Evolutionary conservation across 2,888 invertebrate genomes (phyloP).

Genomic region (Caenorhabditis afra): DNA sequence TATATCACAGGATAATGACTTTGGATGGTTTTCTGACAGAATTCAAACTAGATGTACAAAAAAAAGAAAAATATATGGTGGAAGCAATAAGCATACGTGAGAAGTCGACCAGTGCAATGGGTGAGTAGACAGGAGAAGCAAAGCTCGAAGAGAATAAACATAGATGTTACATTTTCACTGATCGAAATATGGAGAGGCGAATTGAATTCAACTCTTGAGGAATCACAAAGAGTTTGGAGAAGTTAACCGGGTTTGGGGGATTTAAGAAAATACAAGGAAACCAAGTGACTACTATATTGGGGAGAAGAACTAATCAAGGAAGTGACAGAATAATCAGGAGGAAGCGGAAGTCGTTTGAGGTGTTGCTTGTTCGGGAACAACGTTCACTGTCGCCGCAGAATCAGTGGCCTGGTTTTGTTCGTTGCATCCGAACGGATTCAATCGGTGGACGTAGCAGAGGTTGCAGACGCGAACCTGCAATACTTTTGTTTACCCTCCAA

Average conservation of each 20-base stretch:
- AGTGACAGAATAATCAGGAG: too few relatives aligned
- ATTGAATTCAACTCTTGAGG: neutral
- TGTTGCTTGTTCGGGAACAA: conserved; percentile 1
- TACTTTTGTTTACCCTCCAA: neutral
- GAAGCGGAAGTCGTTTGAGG: conserved; percentile 44
- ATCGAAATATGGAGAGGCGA: too few relatives aligned
- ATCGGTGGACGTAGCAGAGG: conserved; percentile 78
- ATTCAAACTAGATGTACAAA: conserved; percentile 20
- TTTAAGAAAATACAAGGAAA: conserved; percentile 8
- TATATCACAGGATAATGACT: conserved; percentile 35
- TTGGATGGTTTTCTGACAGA: conserved; percentile 13
- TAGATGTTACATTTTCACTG: neutral
- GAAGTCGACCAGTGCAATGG: conserved; percentile 28
- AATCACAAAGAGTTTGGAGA: conserved; percentile 22
- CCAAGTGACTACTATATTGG: too few relatives aligned
- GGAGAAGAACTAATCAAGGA: too few relatives aligned
- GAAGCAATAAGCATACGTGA: conserved; percentile 4
- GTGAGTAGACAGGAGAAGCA: conserved; percentile 16
- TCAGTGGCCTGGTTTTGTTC: conserved; percentile 39
- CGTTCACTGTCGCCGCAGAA: neutral
- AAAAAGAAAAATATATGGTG: conserved; percentile 1
- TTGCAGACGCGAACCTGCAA: conserved; percentile 79
- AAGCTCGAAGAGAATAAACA: neutral
- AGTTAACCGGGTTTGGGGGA: conserved; percentile 16
- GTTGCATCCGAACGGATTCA: conserved; percentile 76